Evolutionary conservation across 1,140 invertebrate species (phyloP), one percentile per base, ranked within the genome.

Genomic region (Myzus persicae): DNA sequence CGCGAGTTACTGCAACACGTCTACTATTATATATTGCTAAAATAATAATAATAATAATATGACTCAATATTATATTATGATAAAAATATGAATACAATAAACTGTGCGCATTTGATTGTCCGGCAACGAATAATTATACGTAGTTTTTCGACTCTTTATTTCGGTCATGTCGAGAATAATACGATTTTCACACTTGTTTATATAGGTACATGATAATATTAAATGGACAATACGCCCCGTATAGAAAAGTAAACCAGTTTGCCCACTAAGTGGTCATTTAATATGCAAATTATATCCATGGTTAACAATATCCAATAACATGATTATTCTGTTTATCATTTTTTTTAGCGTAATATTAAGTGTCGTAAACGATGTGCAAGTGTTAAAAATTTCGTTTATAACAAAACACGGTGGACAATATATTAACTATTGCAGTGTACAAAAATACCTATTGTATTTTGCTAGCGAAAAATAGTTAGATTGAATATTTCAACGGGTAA

Each of bases 271-370:
- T 11, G 85, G 85, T 48, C n/a, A 48, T 88, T 51, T 48, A 88
- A 48, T 48, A 88, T 48, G 84, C 84, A 85, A 85, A 85, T 85
- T n/a, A 88, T 88, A 88, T 88, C 46, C 85, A 18, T 9, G 18
- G 20, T 88, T 48, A 88, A 88, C 46, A 48, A 88, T 88, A 48
- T 88, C 44, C 85, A 48, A 36, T 88, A 88, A 88, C 85, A 48
- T 48, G 11, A 88, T 48, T 46, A 48, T 88, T 88, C n/a, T 88
- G 84, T 44, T 44, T 18, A 44, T 85, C 24, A 8, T 84, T 42
- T 42, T 42, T 42, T 40, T 84, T 42, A 26, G 42, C 11, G 9
- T 40, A 31, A 31, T 85, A 85, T 44, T 85, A 85, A 85, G 42
- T 44, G 40, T 85, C 40, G 44, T 24, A 85, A 31, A 85, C 14